Conservation (phyloP, 2,888 invertebrate species). For the Steromphala cineraria region DNA sequence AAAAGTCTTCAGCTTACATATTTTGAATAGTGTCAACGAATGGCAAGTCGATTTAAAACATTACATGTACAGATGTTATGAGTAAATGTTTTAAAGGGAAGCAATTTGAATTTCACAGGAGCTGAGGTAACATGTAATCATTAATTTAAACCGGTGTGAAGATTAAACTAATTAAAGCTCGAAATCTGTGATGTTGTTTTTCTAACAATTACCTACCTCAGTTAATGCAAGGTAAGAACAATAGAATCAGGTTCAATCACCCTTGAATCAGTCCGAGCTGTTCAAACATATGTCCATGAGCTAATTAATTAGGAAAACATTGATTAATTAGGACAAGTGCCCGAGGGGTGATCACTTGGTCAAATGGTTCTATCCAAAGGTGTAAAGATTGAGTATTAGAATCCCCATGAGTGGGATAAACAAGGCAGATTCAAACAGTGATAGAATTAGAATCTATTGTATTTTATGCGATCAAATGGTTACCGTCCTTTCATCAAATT, state of each 20-base stretch:
- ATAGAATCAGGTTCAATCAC: background rate
- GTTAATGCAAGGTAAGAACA: background rate
- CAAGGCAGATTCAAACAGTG: too few species aligned
- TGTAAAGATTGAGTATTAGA: background rate
- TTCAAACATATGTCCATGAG: background rate
- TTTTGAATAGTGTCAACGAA: too few species aligned
- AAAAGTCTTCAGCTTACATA: too few species aligned
- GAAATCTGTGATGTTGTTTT: background rate
- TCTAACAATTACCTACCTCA: background rate
- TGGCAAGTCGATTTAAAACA: too few species aligned
- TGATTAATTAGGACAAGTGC: background rate
- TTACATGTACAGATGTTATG: too few species aligned
- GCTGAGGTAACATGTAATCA: too few species aligned
- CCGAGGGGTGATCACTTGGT: background rate
- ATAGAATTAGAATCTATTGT: too few species aligned
- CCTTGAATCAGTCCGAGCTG: background rate
- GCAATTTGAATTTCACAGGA: too few species aligned
- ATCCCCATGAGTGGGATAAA: background rate
- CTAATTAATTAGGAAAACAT: background rate
- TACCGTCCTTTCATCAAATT: too few species aligned
- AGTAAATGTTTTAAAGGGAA: too few species aligned
- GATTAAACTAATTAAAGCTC: background rate
- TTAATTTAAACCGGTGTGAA: background rate
- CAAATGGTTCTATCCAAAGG: background rate
- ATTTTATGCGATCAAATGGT: too few species aligned